A percentile compares a stretch with the other conserved stretches of the same genome.
These are phyloP conservation scores for Pogonognathellus flavescens DNA, from an alignment of 1,140 invertebrate species.

Conservation along the genomic window DNA sequence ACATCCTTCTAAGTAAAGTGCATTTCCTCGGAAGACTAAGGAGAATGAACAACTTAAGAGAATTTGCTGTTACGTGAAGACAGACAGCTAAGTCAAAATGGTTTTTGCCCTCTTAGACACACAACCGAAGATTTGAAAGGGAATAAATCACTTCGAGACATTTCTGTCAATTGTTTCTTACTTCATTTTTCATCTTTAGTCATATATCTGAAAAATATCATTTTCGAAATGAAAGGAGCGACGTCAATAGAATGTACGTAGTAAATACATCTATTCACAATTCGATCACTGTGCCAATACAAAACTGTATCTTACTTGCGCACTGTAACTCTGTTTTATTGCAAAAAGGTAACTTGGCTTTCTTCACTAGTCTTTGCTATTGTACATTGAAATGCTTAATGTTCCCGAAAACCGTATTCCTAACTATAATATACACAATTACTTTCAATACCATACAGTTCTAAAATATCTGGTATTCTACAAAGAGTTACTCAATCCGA, in stretches of 20 bases:
- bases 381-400: no score
- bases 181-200: not conserved
- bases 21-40: not conserved
- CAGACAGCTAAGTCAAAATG: not conserved
- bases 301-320: no score
- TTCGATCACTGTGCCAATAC: no score
- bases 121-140: not conserved
- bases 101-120: not conserved
- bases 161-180: not conserved
- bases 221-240: not conserved
- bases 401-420: no score
- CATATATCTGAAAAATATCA: not conserved
- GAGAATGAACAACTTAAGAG: not conserved
- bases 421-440: no score
- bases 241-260: not conserved
- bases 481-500: no score
- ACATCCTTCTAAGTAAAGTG: not conserved
- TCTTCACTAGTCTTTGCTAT: no score
- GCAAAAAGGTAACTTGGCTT: no score
- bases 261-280: no score
- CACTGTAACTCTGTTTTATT: no score
- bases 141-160: slow-evolving; percentile 5
- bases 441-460: no score
- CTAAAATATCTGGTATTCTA: no score
- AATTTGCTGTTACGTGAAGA: not conserved